Percentiles rank a stretch among this genome's conserved stretches.
These are phyloP conservation scores for Orthosia incerta DNA, from an alignment of 2,888 invertebrate genomes.

Conservation along the genomic window DNA sequence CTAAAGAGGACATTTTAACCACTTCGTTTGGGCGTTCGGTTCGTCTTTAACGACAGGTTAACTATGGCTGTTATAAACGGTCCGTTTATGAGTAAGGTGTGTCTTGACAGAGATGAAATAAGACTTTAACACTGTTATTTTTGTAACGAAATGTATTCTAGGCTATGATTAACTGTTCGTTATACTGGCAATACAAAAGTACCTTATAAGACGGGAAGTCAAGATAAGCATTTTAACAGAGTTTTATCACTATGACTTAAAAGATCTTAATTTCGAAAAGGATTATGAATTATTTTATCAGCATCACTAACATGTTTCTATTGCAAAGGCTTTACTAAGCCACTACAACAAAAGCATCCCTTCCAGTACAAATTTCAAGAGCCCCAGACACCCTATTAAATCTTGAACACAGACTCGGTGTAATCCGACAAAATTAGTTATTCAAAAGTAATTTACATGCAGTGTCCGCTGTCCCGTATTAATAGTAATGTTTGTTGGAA, in stretches of 20 bases:
- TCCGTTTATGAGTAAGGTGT: not conserved
- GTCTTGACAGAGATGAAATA: not conserved
- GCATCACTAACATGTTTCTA: not conserved
- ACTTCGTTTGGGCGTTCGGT: not conserved
- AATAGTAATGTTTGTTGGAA: slow-evolving; percentile 63
- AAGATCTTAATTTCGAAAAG: not conserved
- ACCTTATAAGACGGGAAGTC: too few species aligned
- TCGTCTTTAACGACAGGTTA: slow-evolving; percentile 17
- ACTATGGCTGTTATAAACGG: not conserved
- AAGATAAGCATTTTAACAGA: too few species aligned
- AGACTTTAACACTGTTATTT: not conserved
- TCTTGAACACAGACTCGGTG: slow-evolving; percentile 55
- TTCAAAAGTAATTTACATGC: slow-evolving; percentile 68
- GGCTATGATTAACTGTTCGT: not conserved
- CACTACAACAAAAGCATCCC: slow-evolving; percentile 27
- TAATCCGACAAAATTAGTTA: slow-evolving; percentile 65
- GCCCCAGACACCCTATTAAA: slow-evolving; percentile 59
- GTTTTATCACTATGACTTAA: not conserved
- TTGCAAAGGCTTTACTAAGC: not conserved
- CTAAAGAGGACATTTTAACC: slow-evolving; percentile 6
- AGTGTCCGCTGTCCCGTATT: slow-evolving; percentile 63
- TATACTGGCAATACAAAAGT: not conserved
- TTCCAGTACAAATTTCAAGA: slow-evolving; percentile 58
- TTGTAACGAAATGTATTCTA: not conserved
- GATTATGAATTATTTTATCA: not conserved